Percentiles rank a stretch among this genome's conserved stretches.
Conservation (phyloP, 2,888 invertebrate species). For the Steinernema hermaphroditum region DNA sequence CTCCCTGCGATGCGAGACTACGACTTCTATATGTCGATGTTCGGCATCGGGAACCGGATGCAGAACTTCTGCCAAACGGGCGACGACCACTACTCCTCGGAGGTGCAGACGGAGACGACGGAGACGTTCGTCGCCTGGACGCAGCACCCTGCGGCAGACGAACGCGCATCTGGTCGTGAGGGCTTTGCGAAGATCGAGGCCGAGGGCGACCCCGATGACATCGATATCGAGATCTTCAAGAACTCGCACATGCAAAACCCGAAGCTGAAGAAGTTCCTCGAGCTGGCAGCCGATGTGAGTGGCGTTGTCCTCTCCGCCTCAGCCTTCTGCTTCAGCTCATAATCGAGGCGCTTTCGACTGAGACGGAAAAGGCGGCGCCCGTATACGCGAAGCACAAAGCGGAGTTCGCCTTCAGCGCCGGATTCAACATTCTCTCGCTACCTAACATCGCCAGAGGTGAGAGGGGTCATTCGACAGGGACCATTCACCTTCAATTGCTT, state of each 20-base stretch:
- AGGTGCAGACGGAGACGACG: conserved; percentile 32
- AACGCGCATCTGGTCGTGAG: conserved; percentile 15
- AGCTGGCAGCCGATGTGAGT: conserved; percentile 16
- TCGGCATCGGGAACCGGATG: conserved; percentile 20
- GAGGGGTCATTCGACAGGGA: too few species aligned
- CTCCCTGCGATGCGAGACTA: conserved; percentile 14
- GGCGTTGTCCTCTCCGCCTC: not conserved
- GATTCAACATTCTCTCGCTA: conserved; percentile 33
- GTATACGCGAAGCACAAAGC: conserved; percentile 33
- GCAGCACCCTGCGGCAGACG: conserved; percentile 29
- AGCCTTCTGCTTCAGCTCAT: conserved; percentile 4
- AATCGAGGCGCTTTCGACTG: conserved; percentile 2
- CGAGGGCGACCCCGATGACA: not conserved
- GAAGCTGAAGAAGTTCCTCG: conserved; percentile 16
- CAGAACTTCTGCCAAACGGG: conserved; percentile 33
- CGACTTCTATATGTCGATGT: conserved; percentile 28
- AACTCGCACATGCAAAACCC: conserved; percentile 18
- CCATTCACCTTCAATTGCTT: not conserved
- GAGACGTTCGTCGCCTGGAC: conserved; percentile 17
- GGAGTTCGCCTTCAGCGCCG: conserved; percentile 34
- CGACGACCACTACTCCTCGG: conserved; percentile 29
- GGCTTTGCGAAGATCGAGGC: conserved; percentile 1
- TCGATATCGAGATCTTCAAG: conserved; percentile 20
- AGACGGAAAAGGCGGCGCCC: not conserved
- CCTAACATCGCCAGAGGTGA: conserved; percentile 20